These are phyloP conservation scores for Sesia bembeciformis DNA, from an alignment of 2,888 invertebrate genomes.

Conservation along the genomic window DNA sequence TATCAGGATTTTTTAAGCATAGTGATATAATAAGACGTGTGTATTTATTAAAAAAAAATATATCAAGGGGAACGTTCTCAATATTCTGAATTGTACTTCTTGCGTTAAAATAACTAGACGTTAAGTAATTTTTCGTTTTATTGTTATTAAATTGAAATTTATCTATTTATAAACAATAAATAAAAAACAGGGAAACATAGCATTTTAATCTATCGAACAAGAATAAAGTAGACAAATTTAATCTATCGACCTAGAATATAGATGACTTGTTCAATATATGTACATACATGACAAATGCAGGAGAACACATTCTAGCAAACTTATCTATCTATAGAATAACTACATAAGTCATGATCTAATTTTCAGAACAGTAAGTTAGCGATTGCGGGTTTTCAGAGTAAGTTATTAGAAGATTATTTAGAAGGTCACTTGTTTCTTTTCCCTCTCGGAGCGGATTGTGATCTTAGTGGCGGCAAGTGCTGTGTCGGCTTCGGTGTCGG, in stretches of 20 bases:
- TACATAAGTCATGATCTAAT: background rate
- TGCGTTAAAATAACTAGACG: no score
- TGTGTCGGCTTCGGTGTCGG: slow-evolving; percentile 69
- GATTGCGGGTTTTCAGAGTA: no score
- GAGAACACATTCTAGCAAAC: slow-evolving; percentile 46
- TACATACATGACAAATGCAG: slow-evolving; percentile 41
- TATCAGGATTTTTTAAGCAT: no score
- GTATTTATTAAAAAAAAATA: no score
- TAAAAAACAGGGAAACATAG: slow-evolving; percentile 47
- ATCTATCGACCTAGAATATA: background rate
- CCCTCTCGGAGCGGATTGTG: slow-evolving; percentile 54
- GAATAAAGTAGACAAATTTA: slow-evolving; percentile 48
- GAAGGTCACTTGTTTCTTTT: slow-evolving; percentile 69
- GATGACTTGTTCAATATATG: background rate
- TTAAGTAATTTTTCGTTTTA: background rate
- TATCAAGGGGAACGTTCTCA: no score
- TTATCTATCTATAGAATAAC: slow-evolving; percentile 32
- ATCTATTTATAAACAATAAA: slow-evolving; percentile 20
- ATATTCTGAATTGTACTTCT: no score
- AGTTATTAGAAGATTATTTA: slow-evolving; percentile 20
- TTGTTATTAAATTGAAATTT: background rate
- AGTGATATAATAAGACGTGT: no score
- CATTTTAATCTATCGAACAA: slow-evolving; percentile 53
- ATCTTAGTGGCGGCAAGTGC: slow-evolving; percentile 46
- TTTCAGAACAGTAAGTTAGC: background rate